phyloP scores from a whole-genome alignment of 2,888 invertebrate species.

The Machimus rusticus region DNA sequence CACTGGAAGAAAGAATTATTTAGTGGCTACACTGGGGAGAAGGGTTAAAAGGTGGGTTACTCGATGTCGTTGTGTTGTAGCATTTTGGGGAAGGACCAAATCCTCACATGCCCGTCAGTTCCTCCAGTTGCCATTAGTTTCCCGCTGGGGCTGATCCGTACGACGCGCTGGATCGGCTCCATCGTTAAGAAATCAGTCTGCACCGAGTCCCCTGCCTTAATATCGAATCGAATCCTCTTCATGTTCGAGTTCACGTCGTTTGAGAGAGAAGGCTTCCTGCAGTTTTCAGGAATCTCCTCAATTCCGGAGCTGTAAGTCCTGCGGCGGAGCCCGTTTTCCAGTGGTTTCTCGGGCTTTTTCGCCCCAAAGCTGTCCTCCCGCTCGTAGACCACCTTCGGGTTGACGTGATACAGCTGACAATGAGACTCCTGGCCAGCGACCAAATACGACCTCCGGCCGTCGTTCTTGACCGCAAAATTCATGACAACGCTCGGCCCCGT shows the following conservation, averaged over 20 bases:
- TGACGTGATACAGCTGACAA: constrained; percentile 83
- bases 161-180: constrained; percentile 88
- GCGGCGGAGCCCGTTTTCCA: constrained; percentile 56
- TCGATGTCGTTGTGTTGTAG: constrained; percentile 73
- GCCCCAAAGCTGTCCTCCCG: constrained; percentile 64
- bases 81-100: constrained; percentile 90
- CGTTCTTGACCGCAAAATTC: constrained; percentile 82
- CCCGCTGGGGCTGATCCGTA: constrained; percentile 78
- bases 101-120: constrained; percentile 83
- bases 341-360: constrained; percentile 53
- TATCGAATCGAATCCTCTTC: constrained; percentile 75
- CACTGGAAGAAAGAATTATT: constrained; percentile 56
- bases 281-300: constrained; percentile 53
- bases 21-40: background rate
- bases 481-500: constrained; percentile 90
- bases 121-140: constrained; percentile 90
- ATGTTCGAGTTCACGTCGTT: constrained; percentile 44
- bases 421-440: constrained; percentile 93
- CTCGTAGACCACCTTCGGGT: constrained; percentile 67
- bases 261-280: constrained; percentile 34
- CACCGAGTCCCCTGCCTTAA: constrained; percentile 80
- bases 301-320: constrained; percentile 53
- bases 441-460: constrained; percentile 78
- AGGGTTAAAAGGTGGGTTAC: constrained; percentile 42
- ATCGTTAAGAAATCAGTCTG: constrained; percentile 82